Conservation (phyloP, 2,888 invertebrate genomes). For the Aspidiotus rigidus region DNA sequence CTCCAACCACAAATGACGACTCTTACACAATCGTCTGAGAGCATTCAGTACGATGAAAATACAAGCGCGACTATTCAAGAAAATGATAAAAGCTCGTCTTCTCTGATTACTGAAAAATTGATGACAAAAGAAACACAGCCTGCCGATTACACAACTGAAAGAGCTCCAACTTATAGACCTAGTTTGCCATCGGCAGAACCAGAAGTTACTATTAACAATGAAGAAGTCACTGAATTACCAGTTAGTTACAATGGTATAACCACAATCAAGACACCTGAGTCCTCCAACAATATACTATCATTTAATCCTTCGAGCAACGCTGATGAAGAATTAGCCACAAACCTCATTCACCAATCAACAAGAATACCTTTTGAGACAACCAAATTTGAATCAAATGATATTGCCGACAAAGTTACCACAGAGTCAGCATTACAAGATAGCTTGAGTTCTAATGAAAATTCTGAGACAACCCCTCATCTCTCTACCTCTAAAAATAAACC, state of each 20-base stretch:
- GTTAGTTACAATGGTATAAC: background rate
- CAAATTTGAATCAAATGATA: slow-evolving; percentile 4
- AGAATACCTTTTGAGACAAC: slow-evolving; percentile 5
- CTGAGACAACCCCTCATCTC: background rate
- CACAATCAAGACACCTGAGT: too few species aligned
- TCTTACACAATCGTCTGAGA: slow-evolving; percentile 14
- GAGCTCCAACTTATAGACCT: background rate
- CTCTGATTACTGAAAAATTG: too few species aligned
- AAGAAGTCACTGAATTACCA: slow-evolving; percentile 4
- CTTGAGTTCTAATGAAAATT: background rate
- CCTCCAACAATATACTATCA: too few species aligned
- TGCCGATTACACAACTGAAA: too few species aligned
- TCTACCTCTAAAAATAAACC: background rate
- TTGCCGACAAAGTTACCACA: background rate
- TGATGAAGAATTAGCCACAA: too few species aligned
- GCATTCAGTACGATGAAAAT: slow-evolving; percentile 8
- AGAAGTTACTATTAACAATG: background rate
- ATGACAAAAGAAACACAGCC: too few species aligned
- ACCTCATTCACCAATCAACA: background rate
- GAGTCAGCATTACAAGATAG: background rate
- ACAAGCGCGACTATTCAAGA: background rate
- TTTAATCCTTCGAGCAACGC: too few species aligned
- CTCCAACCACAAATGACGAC: background rate
- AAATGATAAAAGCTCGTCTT: too few species aligned
- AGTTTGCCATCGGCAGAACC: background rate